A percentile compares a stretch with the other conserved stretches of the same genome.
These are phyloP conservation scores for Prietella phreatophila DNA, from an alignment of 2,113 vertebrate genomes.

Conservation along the genomic window DNA sequence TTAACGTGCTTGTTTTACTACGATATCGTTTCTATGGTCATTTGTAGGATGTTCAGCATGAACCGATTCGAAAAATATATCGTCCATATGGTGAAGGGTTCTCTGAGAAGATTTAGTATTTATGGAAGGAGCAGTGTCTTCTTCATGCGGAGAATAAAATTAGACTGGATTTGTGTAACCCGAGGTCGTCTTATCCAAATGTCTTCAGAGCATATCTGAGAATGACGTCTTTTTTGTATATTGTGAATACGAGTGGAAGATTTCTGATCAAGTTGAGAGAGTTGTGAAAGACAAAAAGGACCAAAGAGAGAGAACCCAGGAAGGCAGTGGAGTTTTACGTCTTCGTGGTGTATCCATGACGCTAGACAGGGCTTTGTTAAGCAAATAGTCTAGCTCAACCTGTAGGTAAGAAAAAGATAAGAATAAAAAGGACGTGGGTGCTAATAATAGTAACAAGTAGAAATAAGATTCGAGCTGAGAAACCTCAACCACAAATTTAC, in stretches of 20 bases:
- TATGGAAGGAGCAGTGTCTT: not conserved
- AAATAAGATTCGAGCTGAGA: not conserved
- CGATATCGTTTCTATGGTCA: not conserved
- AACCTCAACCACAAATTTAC: not conserved
- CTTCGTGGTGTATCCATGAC: not conserved
- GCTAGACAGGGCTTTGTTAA: not conserved
- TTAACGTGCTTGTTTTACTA: not conserved
- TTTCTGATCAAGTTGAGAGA: not conserved
- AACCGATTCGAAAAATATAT: not conserved
- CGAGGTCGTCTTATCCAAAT: not conserved
- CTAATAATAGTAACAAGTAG: not conserved
- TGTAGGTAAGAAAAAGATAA: not conserved
- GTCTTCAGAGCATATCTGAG: not conserved
- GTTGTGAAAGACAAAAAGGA: not conserved
- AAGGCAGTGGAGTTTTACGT: not conserved
- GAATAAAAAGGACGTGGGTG: not conserved
- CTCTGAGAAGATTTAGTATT: not conserved
- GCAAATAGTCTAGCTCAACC: not conserved
- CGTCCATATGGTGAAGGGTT: not conserved
- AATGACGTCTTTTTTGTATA: not conserved
- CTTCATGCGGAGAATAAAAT: too few species aligned
- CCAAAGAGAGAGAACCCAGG: not conserved
- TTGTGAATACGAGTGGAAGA: not conserved
- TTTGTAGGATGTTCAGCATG: not conserved
- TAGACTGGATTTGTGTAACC: not conserved